A percentile compares a stretch with the other conserved stretches of the same genome.
Conservation (phyloP, 2,797 vertebrate genomes). For the Margarornis squamiger region DNA sequence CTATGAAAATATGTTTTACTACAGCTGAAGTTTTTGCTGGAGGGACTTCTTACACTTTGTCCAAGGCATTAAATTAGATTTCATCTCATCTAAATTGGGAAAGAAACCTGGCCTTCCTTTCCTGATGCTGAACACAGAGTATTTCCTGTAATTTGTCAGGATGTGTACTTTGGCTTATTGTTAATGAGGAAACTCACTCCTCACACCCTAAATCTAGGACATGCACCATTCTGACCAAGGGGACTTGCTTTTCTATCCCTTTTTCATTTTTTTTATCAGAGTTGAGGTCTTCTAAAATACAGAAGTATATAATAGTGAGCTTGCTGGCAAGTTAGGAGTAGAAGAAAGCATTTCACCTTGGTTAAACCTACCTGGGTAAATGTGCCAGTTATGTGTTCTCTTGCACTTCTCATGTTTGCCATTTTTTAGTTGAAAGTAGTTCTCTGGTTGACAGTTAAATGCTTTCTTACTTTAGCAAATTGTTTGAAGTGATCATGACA, state of each 20-base stretch:
- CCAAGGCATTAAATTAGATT: neutral
- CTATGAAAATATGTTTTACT: neutral
- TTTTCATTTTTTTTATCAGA: neutral
- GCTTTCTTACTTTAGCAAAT: neutral
- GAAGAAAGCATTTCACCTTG: neutral
- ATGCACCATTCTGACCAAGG: neutral
- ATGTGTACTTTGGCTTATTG: neutral
- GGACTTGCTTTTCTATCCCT: neutral
- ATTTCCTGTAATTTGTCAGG: conserved; percentile 4
- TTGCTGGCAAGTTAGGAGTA: neutral
- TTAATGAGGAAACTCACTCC: neutral
- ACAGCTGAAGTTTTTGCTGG: neutral
- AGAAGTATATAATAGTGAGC: neutral
- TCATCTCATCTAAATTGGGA: neutral
- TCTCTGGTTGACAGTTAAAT: neutral
- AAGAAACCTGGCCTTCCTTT: neutral
- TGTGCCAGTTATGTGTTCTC: neutral
- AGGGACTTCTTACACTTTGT: neutral
- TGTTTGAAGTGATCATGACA: neutral
- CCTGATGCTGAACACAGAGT: neutral
- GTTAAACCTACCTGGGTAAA: neutral
- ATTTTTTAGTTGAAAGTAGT: neutral
- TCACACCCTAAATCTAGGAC: neutral
- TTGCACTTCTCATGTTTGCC: neutral
- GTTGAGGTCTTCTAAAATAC: neutral